phyloP scores from a whole-genome alignment of 2,888 invertebrate genomes.

The Glaucopsyche alexis region DNA sequence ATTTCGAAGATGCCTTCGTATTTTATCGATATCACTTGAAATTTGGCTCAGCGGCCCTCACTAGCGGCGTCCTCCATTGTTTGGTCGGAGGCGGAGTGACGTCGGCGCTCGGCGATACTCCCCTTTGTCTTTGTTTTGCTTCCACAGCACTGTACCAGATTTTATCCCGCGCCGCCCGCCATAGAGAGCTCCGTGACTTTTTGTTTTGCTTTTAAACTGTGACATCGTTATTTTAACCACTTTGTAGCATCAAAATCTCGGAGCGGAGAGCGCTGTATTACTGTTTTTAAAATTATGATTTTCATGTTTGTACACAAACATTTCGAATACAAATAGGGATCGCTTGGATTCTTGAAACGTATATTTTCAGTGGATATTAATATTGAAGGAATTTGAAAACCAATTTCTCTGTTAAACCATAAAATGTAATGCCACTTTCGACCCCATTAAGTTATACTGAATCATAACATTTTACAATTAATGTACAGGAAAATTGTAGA shows the following conservation, averaged over 20 bases:
- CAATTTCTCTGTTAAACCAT: background rate
- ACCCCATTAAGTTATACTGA: too few relatives aligned
- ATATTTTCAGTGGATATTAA: background rate
- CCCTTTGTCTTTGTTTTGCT: conserved; percentile 44
- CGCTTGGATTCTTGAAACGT: background rate
- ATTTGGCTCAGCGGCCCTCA: conserved; percentile 24
- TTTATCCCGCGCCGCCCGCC: conserved; percentile 34
- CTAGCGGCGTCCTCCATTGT: conserved; percentile 36
- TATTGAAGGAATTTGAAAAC: background rate
- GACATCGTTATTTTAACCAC: conserved; percentile 42
- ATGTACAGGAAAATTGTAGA: too few relatives aligned
- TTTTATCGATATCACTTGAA: conserved; percentile 13
- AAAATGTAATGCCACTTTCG: too few relatives aligned
- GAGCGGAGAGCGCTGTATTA: conserved; percentile 17
- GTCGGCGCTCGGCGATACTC: conserved; percentile 44
- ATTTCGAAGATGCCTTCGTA: background rate
- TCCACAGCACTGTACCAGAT: conserved; percentile 40
- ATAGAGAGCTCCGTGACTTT: conserved; percentile 35
- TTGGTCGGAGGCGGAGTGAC: conserved; percentile 40
- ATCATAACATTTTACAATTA: too few relatives aligned
- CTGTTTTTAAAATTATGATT: background rate
- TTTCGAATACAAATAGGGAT: background rate
- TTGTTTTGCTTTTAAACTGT: conserved; percentile 38
- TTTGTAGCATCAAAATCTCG: conserved; percentile 34
- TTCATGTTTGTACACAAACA: conserved; percentile 2